Conservation (phyloP, 2,113 vertebrate species). For the Sylvietta virens region DNA sequence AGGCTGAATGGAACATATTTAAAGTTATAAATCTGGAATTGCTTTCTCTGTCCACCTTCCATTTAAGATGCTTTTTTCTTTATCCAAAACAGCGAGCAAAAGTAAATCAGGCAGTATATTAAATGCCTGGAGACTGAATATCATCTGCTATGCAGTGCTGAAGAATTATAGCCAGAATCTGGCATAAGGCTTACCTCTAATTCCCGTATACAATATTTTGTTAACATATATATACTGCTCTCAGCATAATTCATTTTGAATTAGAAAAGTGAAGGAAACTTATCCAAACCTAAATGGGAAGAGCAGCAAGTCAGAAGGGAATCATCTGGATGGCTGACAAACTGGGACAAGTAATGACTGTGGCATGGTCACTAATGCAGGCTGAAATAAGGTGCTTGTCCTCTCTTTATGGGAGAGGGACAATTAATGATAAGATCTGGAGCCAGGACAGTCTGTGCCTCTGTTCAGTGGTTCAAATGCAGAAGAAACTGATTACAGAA, state of each 20-base stretch:
- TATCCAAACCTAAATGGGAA: conserved; percentile 51
- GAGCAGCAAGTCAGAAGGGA: neutral
- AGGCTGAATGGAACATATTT: neutral
- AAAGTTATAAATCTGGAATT: neutral
- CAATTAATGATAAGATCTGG: conserved; percentile 61
- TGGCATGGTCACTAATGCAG: conserved; percentile 31
- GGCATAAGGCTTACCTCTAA: conserved; percentile 51
- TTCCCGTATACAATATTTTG: conserved; percentile 63
- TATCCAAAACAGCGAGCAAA: neutral
- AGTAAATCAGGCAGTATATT: neutral
- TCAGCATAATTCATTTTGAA: conserved; percentile 41
- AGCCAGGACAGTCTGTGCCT: conserved; percentile 49
- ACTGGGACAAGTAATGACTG: conserved; percentile 1
- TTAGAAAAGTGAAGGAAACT: conserved; percentile 42
- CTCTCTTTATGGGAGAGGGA: neutral
- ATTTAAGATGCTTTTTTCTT: neutral
- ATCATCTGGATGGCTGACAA: conserved; percentile 50
- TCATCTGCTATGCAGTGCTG: neutral
- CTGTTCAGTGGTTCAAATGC: conserved; percentile 13
- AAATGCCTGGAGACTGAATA: neutral
- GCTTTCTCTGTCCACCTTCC: neutral
- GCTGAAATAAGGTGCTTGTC: conserved; percentile 34
- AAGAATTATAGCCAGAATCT: conserved; percentile 53
- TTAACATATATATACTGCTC: conserved; percentile 40
- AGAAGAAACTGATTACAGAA: conserved; percentile 34